These are phyloP conservation scores for Volucella inanis DNA, from an alignment of 2,888 invertebrate genomes.

Conservation along the genomic window DNA sequence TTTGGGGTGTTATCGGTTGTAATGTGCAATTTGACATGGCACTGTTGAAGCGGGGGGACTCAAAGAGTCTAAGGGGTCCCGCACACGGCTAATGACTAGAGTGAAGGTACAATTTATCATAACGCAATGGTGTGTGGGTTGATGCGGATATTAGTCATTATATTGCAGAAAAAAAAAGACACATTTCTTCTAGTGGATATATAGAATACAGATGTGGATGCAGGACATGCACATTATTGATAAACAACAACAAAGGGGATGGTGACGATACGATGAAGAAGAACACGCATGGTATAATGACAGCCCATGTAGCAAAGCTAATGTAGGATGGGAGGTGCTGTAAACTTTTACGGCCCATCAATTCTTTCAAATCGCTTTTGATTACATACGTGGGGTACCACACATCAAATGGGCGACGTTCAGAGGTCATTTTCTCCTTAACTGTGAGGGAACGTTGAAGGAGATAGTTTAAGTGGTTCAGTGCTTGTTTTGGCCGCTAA, in stretches of 20 bases:
- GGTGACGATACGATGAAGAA: conserved; percentile 22
- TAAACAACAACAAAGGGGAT: too few relatives aligned
- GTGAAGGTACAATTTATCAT: conserved; percentile 73
- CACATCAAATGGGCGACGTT: not conserved
- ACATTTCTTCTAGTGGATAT: conserved; percentile 1
- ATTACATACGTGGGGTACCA: conserved; percentile 1
- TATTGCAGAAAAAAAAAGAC: conserved; percentile 35
- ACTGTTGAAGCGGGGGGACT: not conserved
- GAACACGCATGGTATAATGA: conserved; percentile 15
- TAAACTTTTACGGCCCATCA: conserved; percentile 5
- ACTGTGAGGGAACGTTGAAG: too few relatives aligned
- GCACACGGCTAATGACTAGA: conserved; percentile 69
- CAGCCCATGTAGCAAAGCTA: too few relatives aligned
- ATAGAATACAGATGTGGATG: conserved; percentile 35
- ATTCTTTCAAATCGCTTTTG: conserved; percentile 3
- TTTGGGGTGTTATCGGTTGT: conserved; percentile 74
- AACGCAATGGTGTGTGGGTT: conserved; percentile 68
- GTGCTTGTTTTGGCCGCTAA: too few relatives aligned
- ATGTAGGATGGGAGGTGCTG: not conserved
- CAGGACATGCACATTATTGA: conserved; percentile 44
- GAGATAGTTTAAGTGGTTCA: too few relatives aligned
- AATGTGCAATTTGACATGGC: conserved; percentile 68
- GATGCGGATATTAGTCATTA: conserved; percentile 74
- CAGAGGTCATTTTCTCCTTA: too few relatives aligned
- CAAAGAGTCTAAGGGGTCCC: not conserved